Evolutionary conservation across 1,140 invertebrate genomes (phyloP), one percentile per base, ranked within the genome.

Genomic region (Drosophila obscura): DNA sequence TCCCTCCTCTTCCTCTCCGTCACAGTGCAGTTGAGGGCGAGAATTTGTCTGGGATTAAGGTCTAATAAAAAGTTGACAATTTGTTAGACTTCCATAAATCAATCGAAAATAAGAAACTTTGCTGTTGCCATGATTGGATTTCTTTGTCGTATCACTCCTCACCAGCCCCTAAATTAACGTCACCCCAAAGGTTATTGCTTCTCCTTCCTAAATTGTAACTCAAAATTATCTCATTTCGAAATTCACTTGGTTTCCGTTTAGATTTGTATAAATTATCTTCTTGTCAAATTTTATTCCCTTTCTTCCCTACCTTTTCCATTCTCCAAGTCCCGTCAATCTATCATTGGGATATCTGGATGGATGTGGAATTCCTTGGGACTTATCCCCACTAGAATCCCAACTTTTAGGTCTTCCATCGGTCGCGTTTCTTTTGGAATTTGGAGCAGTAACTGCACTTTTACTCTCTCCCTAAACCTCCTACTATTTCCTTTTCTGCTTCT

Each of bases 381-480:
- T 62, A 41, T 72, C 56, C 49, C 44, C 22, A 22, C 16, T 41
- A 26, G 8, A 46, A 57, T 24, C 24, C 2, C 4, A 48, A 61
- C 50, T 73, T 73, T 43, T 28, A 50, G 9, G 71, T 51, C 72
- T 74, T 74, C 72, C 51, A 74, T 65, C 28, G 57, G 55, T 68
- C 51, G 26, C 28, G 19, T 31, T 56, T 28, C 31, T 44, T 64
- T 49, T 19, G 13, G 68, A 73, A 73, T 74, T 74, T 65, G 28
- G 60, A 74, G 60, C 72, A 74, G 28, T 44, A 53, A 57, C 59
- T 74, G 51, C 60, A 64, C 16, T 57, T 57, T 39, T 39, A 0
- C 35, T 9, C 31, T 3, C 31, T 35, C 11, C 11, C 11, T 1
- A 31, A 31, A 31, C 31, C 31, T 31, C 31, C 31, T 62, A 41